phyloP scores from a whole-genome alignment of 2,113 vertebrate genomes.

The Epinephelus fuscoguttatus region DNA sequence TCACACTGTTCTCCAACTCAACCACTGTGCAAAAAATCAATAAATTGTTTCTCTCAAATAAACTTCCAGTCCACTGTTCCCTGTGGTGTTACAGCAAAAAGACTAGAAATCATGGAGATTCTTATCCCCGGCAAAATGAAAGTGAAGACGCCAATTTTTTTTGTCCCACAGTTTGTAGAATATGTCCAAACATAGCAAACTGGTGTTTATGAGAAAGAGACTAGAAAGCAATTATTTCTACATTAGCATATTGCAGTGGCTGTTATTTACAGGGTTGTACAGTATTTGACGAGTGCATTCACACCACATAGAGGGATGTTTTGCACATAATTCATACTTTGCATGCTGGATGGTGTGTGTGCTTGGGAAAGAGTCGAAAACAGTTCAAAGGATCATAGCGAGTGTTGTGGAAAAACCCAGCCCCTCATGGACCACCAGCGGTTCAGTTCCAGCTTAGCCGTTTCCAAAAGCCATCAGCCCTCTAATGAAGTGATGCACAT shows the following conservation, averaged over 20 bases:
- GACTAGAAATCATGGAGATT: constrained; percentile 18
- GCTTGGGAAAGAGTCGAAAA: constrained; percentile 28
- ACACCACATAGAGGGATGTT: neutral
- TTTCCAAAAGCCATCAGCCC: constrained; percentile 55
- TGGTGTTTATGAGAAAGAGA: constrained; percentile 18
- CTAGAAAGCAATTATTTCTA: neutral
- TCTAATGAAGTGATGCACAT: constrained; percentile 61
- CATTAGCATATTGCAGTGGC: neutral
- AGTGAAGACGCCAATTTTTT: neutral
- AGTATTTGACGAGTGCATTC: constrained; percentile 1
- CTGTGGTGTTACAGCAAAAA: constrained; percentile 14
- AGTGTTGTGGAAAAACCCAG: constrained; percentile 26
- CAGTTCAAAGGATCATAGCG: constrained; percentile 42
- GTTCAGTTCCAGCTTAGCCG: constrained; percentile 61
- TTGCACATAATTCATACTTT: constrained; percentile 2
- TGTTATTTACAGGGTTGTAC: constrained; percentile 24
- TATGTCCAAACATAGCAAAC: neutral
- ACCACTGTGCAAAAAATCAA: constrained; percentile 32
- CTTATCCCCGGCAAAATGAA: neutral
- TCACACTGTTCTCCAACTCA: constrained; percentile 22
- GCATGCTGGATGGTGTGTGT: constrained; percentile 8
- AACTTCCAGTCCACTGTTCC: constrained; percentile 8
- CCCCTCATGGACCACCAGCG: constrained; percentile 26
- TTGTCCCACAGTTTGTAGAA: neutral
- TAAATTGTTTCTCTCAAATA: constrained; percentile 42